A percentile compares a stretch with the other conserved stretches of the same genome.
These are phyloP conservation scores for Acanthis flammea DNA, from an alignment of 2,797 vertebrate genomes.

Conservation along the genomic window DNA sequence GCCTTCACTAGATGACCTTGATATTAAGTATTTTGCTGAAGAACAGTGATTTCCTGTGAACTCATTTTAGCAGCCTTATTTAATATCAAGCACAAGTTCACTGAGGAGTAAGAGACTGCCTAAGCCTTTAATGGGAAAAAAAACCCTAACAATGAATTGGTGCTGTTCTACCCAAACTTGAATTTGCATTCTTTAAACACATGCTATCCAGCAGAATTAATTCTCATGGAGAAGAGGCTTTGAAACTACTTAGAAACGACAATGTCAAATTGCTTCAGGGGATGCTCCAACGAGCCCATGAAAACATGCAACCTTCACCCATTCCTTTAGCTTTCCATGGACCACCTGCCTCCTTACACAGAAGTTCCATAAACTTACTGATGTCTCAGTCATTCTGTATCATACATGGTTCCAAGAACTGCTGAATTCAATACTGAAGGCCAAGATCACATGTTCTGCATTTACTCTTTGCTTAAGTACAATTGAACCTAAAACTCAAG, in stretches of 20 bases:
- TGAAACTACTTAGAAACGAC: neutral
- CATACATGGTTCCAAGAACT: neutral
- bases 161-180: neutral
- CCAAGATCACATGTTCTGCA: neutral
- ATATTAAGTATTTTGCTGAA: neutral
- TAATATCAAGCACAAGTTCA: neutral
- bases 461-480: neutral
- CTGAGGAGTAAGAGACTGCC: neutral
- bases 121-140: neutral
- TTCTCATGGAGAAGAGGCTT: neutral
- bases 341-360: neutral
- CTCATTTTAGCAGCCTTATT: neutral
- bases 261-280: neutral
- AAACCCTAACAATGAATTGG: neutral
- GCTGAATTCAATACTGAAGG: neutral
- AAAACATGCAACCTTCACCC: neutral
- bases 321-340: neutral
- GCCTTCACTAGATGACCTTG: neutral
- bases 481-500: neutral
- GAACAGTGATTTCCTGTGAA: neutral
- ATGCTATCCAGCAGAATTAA: neutral
- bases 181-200: neutral
- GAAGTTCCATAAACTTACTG: neutral
- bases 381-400: neutral
- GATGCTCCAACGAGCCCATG: neutral